Conservation (phyloP, 2,113 vertebrate species). For the Atherinomorus stipes region DNA sequence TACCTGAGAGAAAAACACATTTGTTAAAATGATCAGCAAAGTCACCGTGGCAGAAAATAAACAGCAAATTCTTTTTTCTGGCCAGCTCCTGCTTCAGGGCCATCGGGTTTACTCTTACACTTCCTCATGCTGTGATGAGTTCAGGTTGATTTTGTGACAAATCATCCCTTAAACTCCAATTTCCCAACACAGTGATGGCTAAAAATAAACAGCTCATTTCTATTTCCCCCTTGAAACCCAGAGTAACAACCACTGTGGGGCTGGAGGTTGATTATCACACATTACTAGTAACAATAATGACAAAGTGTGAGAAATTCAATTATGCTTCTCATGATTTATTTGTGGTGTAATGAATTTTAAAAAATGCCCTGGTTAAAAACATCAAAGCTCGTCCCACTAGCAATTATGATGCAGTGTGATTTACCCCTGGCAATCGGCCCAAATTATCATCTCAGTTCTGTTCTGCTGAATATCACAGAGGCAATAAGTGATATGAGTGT, state of each 20-base stretch:
- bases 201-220: conserved; percentile 16
- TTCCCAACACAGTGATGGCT: conserved; percentile 13
- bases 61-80: too few species aligned
- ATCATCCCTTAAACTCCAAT: background rate
- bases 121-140: too few species aligned
- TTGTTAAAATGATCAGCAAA: too few species aligned
- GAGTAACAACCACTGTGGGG: conserved; percentile 25
- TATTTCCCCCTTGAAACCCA: conserved; percentile 20
- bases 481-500: conserved; percentile 53
- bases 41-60: too few species aligned
- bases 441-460: conserved; percentile 38
- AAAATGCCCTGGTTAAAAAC: conserved; percentile 36
- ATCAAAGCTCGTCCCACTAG: conserved; percentile 27
- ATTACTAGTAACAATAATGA: conserved; percentile 68
- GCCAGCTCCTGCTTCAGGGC: too few species aligned
- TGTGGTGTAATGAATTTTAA: conserved; percentile 53
- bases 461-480: conserved; percentile 40
- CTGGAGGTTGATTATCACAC: conserved; percentile 49
- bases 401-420: conserved; percentile 39
- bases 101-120: too few species aligned
- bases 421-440: conserved; percentile 29
- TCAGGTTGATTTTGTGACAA: background rate
- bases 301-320: conserved; percentile 62
- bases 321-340: conserved; percentile 67
- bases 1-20: too few species aligned